A percentile compares a stretch with the other conserved stretches of the same genome.
phyloP scores from a whole-genome alignment of 2,797 vertebrate genomes.

The Vireo griseus region DNA sequence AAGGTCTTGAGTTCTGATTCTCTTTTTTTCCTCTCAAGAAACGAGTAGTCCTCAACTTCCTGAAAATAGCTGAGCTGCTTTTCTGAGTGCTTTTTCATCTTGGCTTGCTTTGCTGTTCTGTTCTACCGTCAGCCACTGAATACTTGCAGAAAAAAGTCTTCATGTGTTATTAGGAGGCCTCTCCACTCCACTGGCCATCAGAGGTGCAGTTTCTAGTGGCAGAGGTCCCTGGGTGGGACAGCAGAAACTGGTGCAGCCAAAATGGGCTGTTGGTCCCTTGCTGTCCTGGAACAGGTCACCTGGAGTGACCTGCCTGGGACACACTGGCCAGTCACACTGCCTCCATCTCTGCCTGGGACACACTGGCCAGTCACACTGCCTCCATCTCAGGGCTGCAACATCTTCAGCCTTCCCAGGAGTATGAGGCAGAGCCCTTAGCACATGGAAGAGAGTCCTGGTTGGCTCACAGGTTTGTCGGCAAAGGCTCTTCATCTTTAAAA shows the following conservation, averaged over 20 bases:
- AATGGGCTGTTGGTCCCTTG: neutral
- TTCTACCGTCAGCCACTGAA: neutral
- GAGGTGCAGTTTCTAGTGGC: neutral
- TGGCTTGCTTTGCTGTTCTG: neutral
- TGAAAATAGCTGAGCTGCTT: neutral
- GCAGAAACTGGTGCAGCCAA: neutral
- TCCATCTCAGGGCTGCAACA: neutral
- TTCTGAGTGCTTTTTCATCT: neutral
- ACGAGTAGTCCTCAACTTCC: neutral
- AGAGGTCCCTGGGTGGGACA: neutral
- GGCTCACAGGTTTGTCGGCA: rapidly evolving
- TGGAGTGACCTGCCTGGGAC: neutral
- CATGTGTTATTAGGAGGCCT: neutral
- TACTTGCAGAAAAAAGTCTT: neutral
- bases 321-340: neutral
- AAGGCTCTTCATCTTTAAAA: neutral
- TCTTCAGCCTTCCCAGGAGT: neutral
- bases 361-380: neutral
- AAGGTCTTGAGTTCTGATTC: neutral
- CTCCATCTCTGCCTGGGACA: neutral
- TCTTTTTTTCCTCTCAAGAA: neutral
- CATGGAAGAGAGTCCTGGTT: neutral
- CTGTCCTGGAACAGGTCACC: neutral
- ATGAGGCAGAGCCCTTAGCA: neutral
- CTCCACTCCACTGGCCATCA: neutral